A percentile compares a stretch with the other conserved stretches of the same genome.
These are phyloP conservation scores for Athene noctua DNA, from an alignment of 2,113 vertebrate genomes.

Conservation along the genomic window DNA sequence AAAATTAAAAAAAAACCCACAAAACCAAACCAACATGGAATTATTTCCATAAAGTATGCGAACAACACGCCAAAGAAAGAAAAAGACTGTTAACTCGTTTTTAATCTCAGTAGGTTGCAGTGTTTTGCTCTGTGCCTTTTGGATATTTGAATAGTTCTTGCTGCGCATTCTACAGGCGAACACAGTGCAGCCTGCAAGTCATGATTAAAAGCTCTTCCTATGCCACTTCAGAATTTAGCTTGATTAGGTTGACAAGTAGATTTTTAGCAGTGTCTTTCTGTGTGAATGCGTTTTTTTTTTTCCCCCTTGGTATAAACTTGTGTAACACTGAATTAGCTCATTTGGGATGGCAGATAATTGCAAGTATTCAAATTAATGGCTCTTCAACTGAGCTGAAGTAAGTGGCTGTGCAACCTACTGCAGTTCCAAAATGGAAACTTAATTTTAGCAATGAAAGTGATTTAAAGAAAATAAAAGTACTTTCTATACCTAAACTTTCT, in stretches of 20 bases:
- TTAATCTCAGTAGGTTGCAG: neutral
- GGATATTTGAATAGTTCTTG: constrained; percentile 17
- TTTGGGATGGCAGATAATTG: constrained; percentile 8
- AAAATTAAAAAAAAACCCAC: neutral
- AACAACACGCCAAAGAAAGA: neutral
- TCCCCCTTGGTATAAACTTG: neutral
- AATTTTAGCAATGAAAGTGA: neutral
- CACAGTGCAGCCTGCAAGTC: neutral
- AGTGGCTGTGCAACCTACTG: neutral
- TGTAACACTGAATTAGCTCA: constrained; percentile 8
- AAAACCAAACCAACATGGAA: neutral
- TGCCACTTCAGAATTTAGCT: constrained; percentile 44
- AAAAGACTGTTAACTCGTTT: neutral
- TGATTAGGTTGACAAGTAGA: constrained; percentile 48
- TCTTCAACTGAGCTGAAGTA: neutral
- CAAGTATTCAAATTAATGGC: constrained; percentile 26
- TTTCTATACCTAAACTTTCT: neutral
- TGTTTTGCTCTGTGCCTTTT: constrained; percentile 2
- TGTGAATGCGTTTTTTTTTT: neutral
- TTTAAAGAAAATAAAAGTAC: neutral
- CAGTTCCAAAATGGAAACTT: neutral
- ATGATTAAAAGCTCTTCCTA: constrained; percentile 53
- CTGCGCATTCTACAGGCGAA: neutral
- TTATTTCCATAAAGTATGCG: neutral
- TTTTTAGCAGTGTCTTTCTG: constrained; percentile 23